Conservation (phyloP, 2,888 invertebrate species). For the Norana najaformis region DNA sequence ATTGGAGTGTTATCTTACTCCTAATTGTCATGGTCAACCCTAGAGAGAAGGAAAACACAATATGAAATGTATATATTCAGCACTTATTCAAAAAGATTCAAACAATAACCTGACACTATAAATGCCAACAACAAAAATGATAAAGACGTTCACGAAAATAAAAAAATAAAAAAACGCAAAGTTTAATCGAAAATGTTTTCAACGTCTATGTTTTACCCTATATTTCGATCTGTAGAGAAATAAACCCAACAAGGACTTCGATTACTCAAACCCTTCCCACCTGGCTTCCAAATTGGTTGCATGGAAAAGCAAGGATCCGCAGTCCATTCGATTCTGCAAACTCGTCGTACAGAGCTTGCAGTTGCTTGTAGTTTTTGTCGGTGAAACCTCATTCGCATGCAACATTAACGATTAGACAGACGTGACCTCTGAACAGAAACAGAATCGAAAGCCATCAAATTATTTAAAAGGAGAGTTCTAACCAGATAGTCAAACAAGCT, state of each 20-base stretch:
- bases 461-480: neutral
- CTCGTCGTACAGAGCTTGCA: conserved; percentile 75
- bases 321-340: conserved; percentile 73
- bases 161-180: no score
- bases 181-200: no score
- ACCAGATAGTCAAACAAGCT: neutral
- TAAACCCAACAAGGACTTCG: neutral
- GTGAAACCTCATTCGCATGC: conserved; percentile 83
- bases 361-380: conserved; percentile 76
- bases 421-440: conserved; percentile 69
- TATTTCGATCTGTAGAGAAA: neutral
- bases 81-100: neutral
- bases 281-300: conserved; percentile 76
- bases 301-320: conserved; percentile 80
- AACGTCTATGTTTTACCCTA: no score
- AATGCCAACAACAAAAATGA: neutral
- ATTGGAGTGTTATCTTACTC: neutral
- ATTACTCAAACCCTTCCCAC: conserved; percentile 54
- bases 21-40: neutral
- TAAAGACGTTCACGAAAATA: no score
- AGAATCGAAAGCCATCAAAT: neutral
- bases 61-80: no score
- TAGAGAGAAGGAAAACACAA: neutral
- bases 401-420: conserved; percentile 80
- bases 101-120: neutral